Percentiles rank a stretch among this genome's conserved stretches.
Evolutionary conservation across 2,888 invertebrate species (phyloP).

Genomic region (Ormia ochracea): DNA sequence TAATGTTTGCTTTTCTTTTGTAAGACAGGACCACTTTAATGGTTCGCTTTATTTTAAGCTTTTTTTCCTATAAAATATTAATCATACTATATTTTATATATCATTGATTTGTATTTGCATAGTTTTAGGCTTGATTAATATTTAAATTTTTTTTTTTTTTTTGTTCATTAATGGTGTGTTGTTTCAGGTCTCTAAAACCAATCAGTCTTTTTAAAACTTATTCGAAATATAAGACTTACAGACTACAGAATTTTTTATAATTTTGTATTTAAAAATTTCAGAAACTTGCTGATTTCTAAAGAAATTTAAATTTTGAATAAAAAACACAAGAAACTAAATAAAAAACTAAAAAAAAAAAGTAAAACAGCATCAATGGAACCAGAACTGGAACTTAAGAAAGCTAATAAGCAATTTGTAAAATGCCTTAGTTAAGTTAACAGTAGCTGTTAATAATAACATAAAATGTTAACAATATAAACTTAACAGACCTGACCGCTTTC

Average conservation of each 20-base stretch:
- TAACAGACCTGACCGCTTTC: conserved; percentile 92
- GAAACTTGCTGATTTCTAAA: conserved; percentile 59
- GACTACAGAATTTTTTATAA: conserved; percentile 15
- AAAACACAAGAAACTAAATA: conserved; percentile 55
- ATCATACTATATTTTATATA: no score
- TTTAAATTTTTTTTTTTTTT: neutral
- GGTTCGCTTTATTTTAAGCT: no score
- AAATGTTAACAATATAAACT: conserved; percentile 1
- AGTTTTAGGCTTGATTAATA: neutral
- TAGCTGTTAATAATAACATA: neutral
- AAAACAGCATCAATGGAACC: conserved; percentile 5
- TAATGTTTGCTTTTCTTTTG: no score
- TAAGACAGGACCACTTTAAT: no score
- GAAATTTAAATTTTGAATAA: conserved; percentile 15
- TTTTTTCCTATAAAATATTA: no score
- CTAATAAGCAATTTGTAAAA: neutral
- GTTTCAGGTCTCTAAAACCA: neutral
- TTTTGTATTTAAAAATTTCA: neutral
- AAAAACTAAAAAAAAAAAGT: neutral
- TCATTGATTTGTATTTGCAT: neutral
- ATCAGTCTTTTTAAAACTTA: conserved; percentile 17
- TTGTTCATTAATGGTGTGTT: conserved; percentile 10
- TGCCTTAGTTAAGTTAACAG: neutral
- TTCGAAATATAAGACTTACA: conserved; percentile 17
- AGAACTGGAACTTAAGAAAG: neutral